Conservation (phyloP, 2,113 vertebrate genomes). For the Syngnathus typhle region DNA sequence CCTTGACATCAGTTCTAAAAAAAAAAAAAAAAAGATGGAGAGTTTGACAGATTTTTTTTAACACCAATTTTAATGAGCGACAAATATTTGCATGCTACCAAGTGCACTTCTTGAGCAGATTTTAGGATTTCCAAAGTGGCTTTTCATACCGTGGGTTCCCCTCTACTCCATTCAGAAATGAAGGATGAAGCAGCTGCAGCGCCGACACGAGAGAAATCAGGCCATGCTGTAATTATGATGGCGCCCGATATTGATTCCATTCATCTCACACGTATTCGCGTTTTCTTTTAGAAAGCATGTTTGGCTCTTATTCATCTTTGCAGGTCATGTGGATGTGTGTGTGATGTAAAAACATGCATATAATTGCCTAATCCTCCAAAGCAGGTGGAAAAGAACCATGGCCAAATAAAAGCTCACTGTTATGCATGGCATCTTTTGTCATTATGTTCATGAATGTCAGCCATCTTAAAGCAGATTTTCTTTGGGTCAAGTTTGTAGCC, state of each 20-base stretch:
- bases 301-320: background rate
- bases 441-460: no score
- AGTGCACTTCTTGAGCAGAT: no score
- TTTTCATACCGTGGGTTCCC: background rate
- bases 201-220: background rate
- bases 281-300: background rate
- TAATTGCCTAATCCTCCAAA: background rate
- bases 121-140: no score
- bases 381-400: background rate
- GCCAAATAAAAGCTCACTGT: background rate
- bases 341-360: background rate
- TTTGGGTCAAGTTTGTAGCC: background rate
- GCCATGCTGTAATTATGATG: slow-evolving; percentile 4
- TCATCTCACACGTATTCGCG: background rate
- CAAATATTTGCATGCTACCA: no score
- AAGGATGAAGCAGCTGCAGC: slow-evolving; percentile 4
- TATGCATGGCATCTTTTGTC: background rate
- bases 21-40: no score
- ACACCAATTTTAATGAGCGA: no score
- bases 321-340: background rate
- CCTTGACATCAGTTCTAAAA: no score
- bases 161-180: background rate
- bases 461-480: background rate
- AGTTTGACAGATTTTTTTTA: no score
- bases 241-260: background rate